A percentile compares a stretch with the other conserved stretches of the same genome.
Conservation (phyloP, 2,113 vertebrate species). For the Pagrus major region DNA sequence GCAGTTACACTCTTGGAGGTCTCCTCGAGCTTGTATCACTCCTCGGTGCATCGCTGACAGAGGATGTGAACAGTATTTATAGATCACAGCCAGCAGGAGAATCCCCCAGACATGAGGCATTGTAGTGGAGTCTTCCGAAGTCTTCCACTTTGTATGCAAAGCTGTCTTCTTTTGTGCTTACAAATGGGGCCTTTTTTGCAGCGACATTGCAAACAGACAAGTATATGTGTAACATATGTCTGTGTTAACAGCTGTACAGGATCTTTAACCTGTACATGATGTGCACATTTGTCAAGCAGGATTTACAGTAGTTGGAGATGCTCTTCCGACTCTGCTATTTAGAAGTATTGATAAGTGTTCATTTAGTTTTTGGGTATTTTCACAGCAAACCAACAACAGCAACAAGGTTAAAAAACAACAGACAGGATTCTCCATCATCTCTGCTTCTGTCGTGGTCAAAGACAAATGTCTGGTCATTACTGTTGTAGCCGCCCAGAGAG, state of each 20-base stretch:
- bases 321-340: neutral
- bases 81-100: slow-evolving; percentile 68
- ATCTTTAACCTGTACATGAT: neutral
- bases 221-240: neutral
- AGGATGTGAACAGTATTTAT: slow-evolving; percentile 74
- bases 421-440: neutral
- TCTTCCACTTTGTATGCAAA: slow-evolving; percentile 75
- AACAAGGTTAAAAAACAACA: slow-evolving; percentile 7
- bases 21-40: slow-evolving; percentile 52
- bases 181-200: slow-evolving; percentile 32
- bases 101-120: slow-evolving; percentile 65
- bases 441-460: neutral
- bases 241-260: slow-evolving; percentile 1
- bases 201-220: slow-evolving; percentile 36
- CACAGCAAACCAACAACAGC: neutral
- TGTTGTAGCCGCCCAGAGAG: neutral
- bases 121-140: slow-evolving; percentile 51
- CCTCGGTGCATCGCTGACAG: slow-evolving; percentile 50
- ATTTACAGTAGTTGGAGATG: neutral
- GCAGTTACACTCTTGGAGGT: slow-evolving; percentile 60
- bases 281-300: neutral
- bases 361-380: neutral
- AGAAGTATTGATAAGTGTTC: neutral
- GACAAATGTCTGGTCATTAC: slow-evolving; percentile 23
- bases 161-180: slow-evolving; percentile 50